These are phyloP conservation scores for Aphaenogaster rudis DNA, from an alignment of 1,140 invertebrate species.

Conservation along the genomic window DNA sequence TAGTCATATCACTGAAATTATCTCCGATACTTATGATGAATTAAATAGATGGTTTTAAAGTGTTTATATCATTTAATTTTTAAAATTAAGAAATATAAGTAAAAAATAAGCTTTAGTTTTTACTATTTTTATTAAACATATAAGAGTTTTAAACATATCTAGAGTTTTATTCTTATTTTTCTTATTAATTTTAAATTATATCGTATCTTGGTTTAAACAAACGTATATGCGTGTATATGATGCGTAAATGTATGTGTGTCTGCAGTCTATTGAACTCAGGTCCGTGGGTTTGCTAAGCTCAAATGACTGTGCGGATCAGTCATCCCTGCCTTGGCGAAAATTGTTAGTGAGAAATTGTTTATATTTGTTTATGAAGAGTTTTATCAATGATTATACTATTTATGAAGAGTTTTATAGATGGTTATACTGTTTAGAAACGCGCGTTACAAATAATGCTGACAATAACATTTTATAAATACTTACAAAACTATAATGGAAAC, in stretches of 20 bases:
- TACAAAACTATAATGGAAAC: no score
- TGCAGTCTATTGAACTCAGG: not conserved
- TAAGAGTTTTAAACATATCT: not conserved
- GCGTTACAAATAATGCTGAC: no score
- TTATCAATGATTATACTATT: no score
- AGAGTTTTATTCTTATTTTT: not conserved
- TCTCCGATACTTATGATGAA: not conserved
- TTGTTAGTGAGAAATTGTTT: no score
- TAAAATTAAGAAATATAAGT: not conserved
- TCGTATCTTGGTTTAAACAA: not conserved
- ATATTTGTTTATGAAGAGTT: no score
- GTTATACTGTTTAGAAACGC: no score
- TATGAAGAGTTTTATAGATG: no score
- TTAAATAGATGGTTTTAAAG: not conserved
- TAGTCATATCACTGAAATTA: not conserved
- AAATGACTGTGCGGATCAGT: constrained; percentile 6
- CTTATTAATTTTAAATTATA: not conserved
- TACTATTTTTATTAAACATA: not conserved
- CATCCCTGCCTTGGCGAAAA: not conserved
- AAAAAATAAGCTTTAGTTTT: not conserved
- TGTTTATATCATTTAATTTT: not conserved
- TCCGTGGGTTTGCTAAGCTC: not conserved
- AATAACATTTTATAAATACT: no score
- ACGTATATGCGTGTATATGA: not conserved
- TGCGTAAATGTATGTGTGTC: not conserved